Conservation (phyloP, 2,113 vertebrate genomes). For the Rhinichthys klamathensis region DNA sequence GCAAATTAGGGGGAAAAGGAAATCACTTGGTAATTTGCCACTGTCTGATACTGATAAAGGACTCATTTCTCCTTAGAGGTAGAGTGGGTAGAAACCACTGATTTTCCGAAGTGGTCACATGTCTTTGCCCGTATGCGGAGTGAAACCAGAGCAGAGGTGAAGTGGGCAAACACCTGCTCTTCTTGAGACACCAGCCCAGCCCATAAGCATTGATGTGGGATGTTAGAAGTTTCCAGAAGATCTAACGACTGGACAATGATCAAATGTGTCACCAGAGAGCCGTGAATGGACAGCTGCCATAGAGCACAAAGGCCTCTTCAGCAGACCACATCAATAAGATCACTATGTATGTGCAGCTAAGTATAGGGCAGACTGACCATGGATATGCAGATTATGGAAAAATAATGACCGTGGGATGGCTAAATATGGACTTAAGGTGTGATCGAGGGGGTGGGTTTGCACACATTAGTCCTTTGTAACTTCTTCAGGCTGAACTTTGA, state of each 20-base stretch:
- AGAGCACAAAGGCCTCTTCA: conserved; percentile 44
- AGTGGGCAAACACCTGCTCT: conserved; percentile 13
- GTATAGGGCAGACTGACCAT: not conserved
- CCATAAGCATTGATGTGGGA: conserved; percentile 25
- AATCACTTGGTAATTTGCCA: not conserved
- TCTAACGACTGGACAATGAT: conserved; percentile 20
- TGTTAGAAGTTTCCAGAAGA: conserved; percentile 40
- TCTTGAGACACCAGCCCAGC: conserved; percentile 33
- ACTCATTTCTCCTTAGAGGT: conserved; percentile 31
- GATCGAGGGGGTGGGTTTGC: conserved; percentile 45
- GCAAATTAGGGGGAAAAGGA: conserved; percentile 44
- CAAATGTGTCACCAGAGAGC: conserved; percentile 45
- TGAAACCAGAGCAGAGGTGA: conserved; percentile 16
- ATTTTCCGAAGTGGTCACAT: conserved; percentile 30
- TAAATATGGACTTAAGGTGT: conserved; percentile 47
- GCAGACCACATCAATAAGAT: conserved; percentile 15
- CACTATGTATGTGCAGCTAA: not conserved
- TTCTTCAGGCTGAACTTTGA: conserved; percentile 44
- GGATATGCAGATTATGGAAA: conserved; percentile 31
- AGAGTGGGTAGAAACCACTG: conserved; percentile 14
- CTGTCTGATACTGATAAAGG: not conserved
- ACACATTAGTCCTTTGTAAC: conserved; percentile 32
- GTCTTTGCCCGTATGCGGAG: not conserved
- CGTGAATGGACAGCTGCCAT: conserved; percentile 45
- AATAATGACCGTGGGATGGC: not conserved